Conservation (phyloP, 2,797 vertebrate genomes). For the Muraenolepis orangiensis region DNA sequence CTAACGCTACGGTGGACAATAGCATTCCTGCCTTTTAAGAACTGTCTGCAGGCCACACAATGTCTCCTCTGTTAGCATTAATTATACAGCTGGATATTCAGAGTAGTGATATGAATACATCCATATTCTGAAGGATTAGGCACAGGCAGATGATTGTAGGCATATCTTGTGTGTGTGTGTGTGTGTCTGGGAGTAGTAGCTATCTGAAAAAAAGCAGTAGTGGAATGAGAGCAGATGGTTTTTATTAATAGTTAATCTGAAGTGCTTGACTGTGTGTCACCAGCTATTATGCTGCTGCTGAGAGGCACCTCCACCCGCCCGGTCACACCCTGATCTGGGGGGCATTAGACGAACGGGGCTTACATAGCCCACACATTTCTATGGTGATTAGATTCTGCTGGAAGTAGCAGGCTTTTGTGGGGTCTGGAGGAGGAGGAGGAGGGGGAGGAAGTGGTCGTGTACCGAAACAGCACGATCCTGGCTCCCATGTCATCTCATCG, state of each 20-base stretch:
- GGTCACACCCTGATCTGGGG: constrained; percentile 12
- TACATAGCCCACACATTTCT: constrained; percentile 46
- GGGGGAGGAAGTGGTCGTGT: background rate
- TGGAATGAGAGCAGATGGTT: constrained; percentile 37
- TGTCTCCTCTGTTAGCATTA: background rate
- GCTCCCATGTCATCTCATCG: constrained; percentile 6
- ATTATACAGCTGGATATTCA: background rate
- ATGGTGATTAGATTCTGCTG: constrained; percentile 40
- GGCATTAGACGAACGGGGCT: constrained; percentile 15
- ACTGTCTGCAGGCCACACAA: background rate
- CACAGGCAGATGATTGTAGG: background rate
- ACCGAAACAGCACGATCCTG: constrained; percentile 6
- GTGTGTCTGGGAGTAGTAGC: background rate
- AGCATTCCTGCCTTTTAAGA: background rate
- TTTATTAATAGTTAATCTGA: constrained; percentile 56
- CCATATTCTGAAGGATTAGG: background rate
- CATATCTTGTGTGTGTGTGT: background rate
- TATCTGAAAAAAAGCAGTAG: background rate
- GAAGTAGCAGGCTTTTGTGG: constrained; percentile 3
- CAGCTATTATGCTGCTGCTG: constrained; percentile 13
- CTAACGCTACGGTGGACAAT: background rate
- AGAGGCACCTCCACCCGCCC: background rate
- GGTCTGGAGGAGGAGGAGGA: background rate
- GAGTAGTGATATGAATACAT: background rate
- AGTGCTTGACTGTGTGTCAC: constrained; percentile 29